Conservation (phyloP, 2,113 vertebrate species). For the Apodemus sylvaticus region DNA sequence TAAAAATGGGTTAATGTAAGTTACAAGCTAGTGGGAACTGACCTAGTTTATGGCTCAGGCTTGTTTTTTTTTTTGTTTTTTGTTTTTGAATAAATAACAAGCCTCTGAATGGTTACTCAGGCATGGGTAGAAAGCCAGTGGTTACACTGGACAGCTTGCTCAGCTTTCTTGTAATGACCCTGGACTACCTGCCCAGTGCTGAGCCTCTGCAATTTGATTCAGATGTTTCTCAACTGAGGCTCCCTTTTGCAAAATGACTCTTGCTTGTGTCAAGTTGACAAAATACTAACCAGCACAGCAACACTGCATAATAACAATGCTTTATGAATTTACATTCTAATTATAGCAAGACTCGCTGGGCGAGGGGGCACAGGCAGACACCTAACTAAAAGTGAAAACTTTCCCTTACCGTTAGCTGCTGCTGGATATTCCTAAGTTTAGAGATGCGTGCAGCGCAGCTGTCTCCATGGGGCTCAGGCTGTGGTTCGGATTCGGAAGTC, state of each 20-base stretch:
- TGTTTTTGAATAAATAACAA: no score
- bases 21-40: no score
- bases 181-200: neutral
- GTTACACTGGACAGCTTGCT: neutral
- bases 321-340: neutral
- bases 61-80: no score
- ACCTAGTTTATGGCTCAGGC: no score
- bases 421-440: constrained; percentile 83
- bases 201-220: neutral
- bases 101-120: no score
- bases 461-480: constrained; percentile 48
- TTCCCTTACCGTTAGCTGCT: constrained; percentile 84
- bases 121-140: no score
- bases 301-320: neutral
- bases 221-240: neutral
- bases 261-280: neutral
- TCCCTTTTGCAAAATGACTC: neutral
- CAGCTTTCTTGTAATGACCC: no score
- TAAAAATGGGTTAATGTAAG: no score
- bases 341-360: neutral
- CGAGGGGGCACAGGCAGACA: neutral
- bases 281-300: neutral
- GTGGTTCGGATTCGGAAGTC: constrained; percentile 82
- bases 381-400: neutral
- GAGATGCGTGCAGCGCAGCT: constrained; percentile 69